Evolutionary conservation across 2,888 invertebrate genomes (phyloP), one percentile per base, ranked within the genome.

Genomic region (Rhingia campestris): DNA sequence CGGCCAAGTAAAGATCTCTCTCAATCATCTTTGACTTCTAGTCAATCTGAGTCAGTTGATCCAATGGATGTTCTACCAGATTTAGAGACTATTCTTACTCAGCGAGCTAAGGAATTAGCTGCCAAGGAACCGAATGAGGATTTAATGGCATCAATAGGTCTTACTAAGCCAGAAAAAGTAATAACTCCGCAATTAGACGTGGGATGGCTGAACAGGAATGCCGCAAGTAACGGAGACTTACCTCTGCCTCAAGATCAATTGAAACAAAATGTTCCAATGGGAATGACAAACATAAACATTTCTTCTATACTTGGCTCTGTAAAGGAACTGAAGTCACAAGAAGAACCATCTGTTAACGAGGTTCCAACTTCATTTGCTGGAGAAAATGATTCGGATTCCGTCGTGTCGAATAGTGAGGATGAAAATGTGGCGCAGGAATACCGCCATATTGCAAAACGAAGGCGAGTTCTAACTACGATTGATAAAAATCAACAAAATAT

Each of bases 381-480:
- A 4, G 81, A 14, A 4, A 58, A 87, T 33, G 94, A 95, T 87
- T 94, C 94, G 88, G 95, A 96, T 87, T 96, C 96, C 89, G 92
- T 94, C 79, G 92, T 95, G 66, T 93, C 91, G 10, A 94, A 95
- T 86, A 95, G 95, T 91, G 95, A 94, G 86, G 94, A 94, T 45
- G 95, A 95, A 88, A 77, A 80, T 3, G 87, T 87, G n/a, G 77
- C 86, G 4, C 86, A 88, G 32, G 92, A 93, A 84, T 91, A 93
- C 87, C 92, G 94, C 86, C 94, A 94, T 59, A 92, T 93, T 43
- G 92, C 93, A 0, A 94, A 94, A 87, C 92, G 93, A 86, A 92
- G 93, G 66, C 93, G 92, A 89, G 72, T 92, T 1, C 70, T 88
- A 35, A 79, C 87, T 1, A 66, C 61, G 9, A 72, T 75, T 73